Conservation (phyloP, 2,888 invertebrate genomes). For the Eretmocerus hayati region DNA sequence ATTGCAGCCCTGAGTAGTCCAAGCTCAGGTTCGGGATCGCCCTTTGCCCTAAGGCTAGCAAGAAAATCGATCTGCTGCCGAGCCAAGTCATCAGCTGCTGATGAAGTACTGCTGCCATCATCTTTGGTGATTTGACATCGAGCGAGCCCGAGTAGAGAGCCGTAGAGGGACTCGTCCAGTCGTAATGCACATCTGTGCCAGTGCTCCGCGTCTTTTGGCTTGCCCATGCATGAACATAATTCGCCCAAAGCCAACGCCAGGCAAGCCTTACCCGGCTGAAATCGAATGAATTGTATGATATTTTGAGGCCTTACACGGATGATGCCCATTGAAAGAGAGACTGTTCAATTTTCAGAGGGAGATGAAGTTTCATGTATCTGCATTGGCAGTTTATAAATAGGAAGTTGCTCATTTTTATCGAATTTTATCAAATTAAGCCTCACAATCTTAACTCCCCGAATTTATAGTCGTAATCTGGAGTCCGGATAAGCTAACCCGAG, state of each 20-base stretch:
- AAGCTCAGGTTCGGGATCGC: constrained; percentile 54
- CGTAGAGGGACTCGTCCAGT: constrained; percentile 74
- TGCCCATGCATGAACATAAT: constrained; percentile 67
- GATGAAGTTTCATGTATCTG: too few relatives aligned
- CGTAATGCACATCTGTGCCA: constrained; percentile 77
- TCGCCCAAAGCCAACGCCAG: constrained; percentile 77
- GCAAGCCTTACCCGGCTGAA: constrained; percentile 40
- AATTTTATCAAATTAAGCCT: too few relatives aligned
- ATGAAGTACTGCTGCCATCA: constrained; percentile 53
- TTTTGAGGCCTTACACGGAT: too few relatives aligned
- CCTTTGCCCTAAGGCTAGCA: constrained; percentile 47
- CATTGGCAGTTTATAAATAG: too few relatives aligned
- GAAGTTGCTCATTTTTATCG: too few relatives aligned
- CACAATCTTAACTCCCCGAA: too few relatives aligned
- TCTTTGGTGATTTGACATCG: constrained; percentile 69
- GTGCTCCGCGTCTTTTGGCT: constrained; percentile 69
- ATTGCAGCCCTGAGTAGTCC: constrained; percentile 64
- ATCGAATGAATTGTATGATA: too few relatives aligned
- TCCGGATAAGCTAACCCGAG: too few relatives aligned
- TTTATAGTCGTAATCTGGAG: too few relatives aligned
- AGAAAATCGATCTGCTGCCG: constrained; percentile 82
- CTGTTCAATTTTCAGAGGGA: too few relatives aligned
- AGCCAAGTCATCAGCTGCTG: constrained; percentile 63
- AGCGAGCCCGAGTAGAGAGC: constrained; percentile 74
- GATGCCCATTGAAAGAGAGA: too few relatives aligned